phyloP scores from a whole-genome alignment of 2,113 vertebrate genomes.

The Alectura lathami region DNA sequence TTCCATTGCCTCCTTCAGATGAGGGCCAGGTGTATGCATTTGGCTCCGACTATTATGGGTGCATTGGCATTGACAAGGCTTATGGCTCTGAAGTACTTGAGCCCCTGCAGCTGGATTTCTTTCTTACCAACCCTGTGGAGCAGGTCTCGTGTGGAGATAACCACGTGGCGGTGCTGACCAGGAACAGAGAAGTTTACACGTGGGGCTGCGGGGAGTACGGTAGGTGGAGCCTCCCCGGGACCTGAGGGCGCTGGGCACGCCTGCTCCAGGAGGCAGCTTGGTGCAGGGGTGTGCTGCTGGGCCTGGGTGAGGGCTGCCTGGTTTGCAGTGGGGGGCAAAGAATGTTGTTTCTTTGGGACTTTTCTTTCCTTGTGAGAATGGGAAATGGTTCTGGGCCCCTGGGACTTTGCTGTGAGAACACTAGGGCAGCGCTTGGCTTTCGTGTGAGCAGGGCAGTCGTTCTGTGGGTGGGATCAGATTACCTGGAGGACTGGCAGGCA shows the following conservation, averaged over 20 bases:
- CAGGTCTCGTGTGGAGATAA: slow-evolving; percentile 97
- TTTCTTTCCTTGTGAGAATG: neutral
- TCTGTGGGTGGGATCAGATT: neutral
- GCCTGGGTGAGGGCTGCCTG: neutral
- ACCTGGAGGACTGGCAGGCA: neutral
- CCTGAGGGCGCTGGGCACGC: neutral
- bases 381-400: neutral
- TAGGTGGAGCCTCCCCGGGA: slow-evolving; percentile 55
- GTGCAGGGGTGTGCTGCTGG: neutral
- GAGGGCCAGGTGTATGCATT: slow-evolving; percentile 97
- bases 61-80: slow-evolving; percentile 88
- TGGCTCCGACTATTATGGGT: slow-evolving; percentile 97
- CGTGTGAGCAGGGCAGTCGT: neutral
- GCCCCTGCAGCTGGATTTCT: slow-evolving; percentile 90
- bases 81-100: slow-evolving; percentile 87
- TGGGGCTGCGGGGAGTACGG: slow-evolving; percentile 98
- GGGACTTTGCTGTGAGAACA: neutral
- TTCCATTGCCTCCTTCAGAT: slow-evolving; percentile 77
- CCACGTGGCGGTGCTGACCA: slow-evolving; percentile 92
- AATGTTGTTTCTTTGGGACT: neutral
- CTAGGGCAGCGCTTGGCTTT: neutral
- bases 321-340: neutral
- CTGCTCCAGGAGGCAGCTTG: neutral
- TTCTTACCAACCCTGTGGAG: slow-evolving; percentile 86
- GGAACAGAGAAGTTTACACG: slow-evolving; percentile 87